Evolutionary conservation across 2,113 vertebrate species (phyloP).

Genomic region (Charina bottae): DNA sequence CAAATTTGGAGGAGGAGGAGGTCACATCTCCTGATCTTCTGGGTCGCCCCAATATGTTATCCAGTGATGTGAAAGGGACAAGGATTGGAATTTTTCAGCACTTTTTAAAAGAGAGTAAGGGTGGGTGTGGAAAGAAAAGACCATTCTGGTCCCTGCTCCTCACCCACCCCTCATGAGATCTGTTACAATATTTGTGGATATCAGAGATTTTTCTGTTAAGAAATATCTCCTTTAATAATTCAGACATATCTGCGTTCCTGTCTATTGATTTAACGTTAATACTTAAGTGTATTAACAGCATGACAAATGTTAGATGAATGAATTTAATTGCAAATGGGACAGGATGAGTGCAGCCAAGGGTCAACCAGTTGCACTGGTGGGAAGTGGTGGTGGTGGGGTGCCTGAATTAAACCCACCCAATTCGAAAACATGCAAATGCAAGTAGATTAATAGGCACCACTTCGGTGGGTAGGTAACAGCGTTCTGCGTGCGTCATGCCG

Average conservation of each 20-base stretch:
- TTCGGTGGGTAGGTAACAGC: no score
- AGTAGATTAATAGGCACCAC: no score
- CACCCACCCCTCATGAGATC: background rate
- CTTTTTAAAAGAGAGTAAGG: background rate
- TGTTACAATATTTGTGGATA: background rate
- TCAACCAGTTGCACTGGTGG: background rate
- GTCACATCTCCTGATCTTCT: no score
- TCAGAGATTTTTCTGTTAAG: background rate
- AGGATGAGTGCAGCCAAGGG: background rate
- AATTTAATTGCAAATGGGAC: slow-evolving; percentile 1
- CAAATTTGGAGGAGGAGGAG: background rate
- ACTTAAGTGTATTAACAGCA: background rate
- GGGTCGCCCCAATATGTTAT: background rate
- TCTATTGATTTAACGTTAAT: slow-evolving; percentile 1
- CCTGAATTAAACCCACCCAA: background rate
- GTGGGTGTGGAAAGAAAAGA: background rate
- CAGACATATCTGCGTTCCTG: background rate
- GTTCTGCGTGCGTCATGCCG: no score
- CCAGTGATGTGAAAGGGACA: background rate
- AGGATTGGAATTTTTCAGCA: background rate
- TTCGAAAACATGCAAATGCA: no score
- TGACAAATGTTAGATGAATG: slow-evolving; percentile 8
- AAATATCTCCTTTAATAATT: background rate
- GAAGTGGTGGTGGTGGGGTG: background rate
- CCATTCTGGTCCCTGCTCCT: background rate